phyloP scores from a whole-genome alignment of 1,140 invertebrate genomes.

The Odontomachus brunneus region DNA sequence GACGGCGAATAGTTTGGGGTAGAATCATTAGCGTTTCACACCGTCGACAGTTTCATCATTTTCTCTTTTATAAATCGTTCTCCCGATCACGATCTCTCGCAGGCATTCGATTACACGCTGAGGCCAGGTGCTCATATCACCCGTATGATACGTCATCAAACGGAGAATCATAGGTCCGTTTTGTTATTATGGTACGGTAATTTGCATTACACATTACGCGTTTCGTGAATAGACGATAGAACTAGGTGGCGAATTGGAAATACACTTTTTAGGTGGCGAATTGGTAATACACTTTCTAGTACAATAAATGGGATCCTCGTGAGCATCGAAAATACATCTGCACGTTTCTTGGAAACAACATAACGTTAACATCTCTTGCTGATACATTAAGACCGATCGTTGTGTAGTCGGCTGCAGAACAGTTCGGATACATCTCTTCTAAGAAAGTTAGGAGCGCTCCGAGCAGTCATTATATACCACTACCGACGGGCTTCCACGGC shows the following conservation, averaged over 20 bases:
- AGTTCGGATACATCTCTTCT: no score
- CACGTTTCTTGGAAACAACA: no score
- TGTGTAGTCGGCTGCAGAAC: no score
- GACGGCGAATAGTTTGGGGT: not conserved
- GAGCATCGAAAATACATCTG: conserved; percentile 36
- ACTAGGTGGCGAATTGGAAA: not conserved
- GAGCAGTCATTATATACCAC: no score
- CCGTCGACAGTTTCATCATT: conserved; percentile 6
- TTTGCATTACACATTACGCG: not conserved
- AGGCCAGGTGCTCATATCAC: conserved; percentile 22
- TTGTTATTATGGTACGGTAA: not conserved
- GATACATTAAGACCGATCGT: not conserved
- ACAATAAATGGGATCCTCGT: conserved; percentile 25
- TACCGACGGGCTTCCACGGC: no score
- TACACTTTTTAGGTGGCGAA: not conserved
- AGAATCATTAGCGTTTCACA: not conserved
- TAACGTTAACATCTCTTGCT: not conserved
- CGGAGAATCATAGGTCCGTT: not conserved
- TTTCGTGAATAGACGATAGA: not conserved
- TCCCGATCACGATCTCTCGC: conserved; percentile 6
- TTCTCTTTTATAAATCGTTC: not conserved
- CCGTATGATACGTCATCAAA: not conserved
- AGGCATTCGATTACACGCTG: conserved; percentile 11
- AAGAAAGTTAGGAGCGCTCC: no score
- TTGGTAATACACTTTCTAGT: conserved; percentile 3